Percentiles rank a stretch among this genome's conserved stretches.
phyloP scores from a whole-genome alignment of 2,888 invertebrate species.

The Eumerus sabulonum region DNA sequence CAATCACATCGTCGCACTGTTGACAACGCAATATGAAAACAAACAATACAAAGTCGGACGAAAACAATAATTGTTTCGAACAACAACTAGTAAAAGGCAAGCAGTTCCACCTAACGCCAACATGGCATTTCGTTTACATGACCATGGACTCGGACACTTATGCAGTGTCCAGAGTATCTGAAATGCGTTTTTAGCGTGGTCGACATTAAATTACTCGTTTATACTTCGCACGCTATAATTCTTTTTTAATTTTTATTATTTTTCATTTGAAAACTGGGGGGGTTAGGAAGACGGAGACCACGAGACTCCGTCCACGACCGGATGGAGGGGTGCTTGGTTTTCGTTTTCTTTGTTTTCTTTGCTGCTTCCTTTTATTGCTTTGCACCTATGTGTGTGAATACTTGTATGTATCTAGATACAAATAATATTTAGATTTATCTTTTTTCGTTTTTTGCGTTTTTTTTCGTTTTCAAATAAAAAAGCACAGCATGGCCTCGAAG shows the following conservation, averaged over 20 bases:
- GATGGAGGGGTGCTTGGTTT: constrained; percentile 11
- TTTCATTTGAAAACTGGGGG: constrained; percentile 5
- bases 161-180: constrained; percentile 10
- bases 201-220: constrained; percentile 44
- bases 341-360: constrained; percentile 14
- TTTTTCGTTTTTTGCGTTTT: constrained; percentile 15
- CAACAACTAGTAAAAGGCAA: too few relatives aligned
- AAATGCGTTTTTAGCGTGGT: constrained; percentile 62
- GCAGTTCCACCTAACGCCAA: too few relatives aligned
- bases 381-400: too few relatives aligned
- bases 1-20: not conserved
- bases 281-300: not conserved
- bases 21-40: not conserved
- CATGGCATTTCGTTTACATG: too few relatives aligned
- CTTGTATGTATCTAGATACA: constrained; percentile 7
- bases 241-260: not conserved
- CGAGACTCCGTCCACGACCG: constrained; percentile 37
- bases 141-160: too few relatives aligned
- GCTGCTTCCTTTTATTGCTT: constrained; percentile 2
- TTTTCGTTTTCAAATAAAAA: constrained; percentile 54
- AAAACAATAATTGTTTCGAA: too few relatives aligned
- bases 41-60: too few relatives aligned
- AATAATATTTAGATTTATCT: not conserved
- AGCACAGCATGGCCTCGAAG: constrained; percentile 49
- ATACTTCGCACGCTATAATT: constrained; percentile 33